Conservation (phyloP, 2,888 invertebrate genomes). For the Stenotaenia linearis region DNA sequence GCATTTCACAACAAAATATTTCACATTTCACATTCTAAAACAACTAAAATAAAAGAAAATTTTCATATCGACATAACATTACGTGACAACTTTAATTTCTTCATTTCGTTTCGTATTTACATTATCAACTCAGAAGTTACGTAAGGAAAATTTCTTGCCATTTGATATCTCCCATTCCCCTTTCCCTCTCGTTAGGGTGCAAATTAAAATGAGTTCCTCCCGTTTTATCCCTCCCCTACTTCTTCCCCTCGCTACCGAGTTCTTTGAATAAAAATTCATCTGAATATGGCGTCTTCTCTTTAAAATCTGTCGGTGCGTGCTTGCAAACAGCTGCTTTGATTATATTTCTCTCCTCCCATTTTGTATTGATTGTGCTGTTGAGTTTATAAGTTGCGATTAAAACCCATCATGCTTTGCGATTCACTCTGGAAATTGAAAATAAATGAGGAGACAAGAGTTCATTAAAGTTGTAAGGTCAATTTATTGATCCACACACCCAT, state of each 20-base stretch:
- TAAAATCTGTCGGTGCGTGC: neutral
- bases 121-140: too few relatives aligned
- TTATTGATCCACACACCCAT: neutral
- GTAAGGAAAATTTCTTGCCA: neutral
- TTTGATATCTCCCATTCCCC: neutral
- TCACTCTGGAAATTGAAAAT: neutral
- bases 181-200: neutral
- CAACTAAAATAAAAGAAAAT: too few relatives aligned
- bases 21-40: too few relatives aligned
- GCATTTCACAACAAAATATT: too few relatives aligned
- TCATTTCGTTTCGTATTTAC: too few relatives aligned
- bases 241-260: neutral
- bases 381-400: constrained; percentile 9
- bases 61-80: too few relatives aligned
- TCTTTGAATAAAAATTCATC: constrained; percentile 9
- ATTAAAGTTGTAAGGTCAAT: constrained; percentile 9
- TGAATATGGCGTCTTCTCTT: neutral
- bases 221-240: neutral
- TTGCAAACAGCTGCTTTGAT: constrained; percentile 9
- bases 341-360: constrained; percentile 4
- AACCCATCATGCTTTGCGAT: constrained; percentile 9
- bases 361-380: neutral
- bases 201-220: neutral
- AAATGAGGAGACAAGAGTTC: constrained; percentile 9
- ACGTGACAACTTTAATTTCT: too few relatives aligned